A percentile compares a stretch with the other conserved stretches of the same genome.
Conservation (phyloP, 2,113 vertebrate genomes). For the Nesoenas mayeri region DNA sequence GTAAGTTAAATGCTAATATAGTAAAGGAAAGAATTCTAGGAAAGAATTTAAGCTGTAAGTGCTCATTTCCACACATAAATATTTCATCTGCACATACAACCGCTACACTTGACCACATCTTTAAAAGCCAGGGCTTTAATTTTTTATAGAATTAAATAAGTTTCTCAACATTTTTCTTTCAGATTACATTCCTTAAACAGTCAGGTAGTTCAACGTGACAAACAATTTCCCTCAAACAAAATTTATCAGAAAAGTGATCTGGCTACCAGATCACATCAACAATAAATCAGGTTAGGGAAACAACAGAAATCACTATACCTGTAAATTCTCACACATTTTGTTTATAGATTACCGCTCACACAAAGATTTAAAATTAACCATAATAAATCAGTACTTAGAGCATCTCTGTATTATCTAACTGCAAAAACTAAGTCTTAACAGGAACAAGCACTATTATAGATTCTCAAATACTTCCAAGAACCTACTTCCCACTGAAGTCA, state of each 20-base stretch:
- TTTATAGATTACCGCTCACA: background rate
- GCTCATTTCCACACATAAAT: background rate
- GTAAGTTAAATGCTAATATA: background rate
- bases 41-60: background rate
- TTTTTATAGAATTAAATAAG: background rate
- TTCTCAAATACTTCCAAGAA: background rate
- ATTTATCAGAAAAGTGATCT: background rate
- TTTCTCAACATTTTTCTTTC: background rate
- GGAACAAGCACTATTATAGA: background rate
- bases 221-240: background rate
- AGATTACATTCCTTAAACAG: background rate
- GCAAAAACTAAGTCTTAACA: background rate
- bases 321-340: background rate
- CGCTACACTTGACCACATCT: background rate
- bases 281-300: background rate
- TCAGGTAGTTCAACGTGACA: background rate
- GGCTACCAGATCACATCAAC: background rate
- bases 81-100: background rate
- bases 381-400: background rate
- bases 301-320: background rate
- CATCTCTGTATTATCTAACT: background rate
- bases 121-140: background rate
- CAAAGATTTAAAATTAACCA: background rate
- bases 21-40: background rate
- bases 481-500: background rate